These are phyloP conservation scores for Bolborhynchus lineola DNA, from an alignment of 2,113 vertebrate genomes.

Conservation along the genomic window DNA sequence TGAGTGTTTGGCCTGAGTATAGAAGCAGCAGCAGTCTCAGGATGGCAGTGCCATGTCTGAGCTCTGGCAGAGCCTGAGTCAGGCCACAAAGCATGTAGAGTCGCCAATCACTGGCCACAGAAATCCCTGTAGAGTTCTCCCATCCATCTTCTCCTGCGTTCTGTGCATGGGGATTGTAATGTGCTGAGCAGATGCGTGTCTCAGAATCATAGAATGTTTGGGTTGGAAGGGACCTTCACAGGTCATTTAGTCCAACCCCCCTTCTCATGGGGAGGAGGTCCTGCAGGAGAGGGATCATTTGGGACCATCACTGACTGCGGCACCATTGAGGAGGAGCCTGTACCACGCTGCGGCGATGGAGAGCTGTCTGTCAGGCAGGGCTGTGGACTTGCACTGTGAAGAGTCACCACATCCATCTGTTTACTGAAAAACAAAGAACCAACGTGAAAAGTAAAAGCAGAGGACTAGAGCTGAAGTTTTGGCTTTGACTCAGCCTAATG, in stretches of 20 bases:
- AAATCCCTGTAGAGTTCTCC: not conserved
- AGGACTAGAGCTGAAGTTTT: not conserved
- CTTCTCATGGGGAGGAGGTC: not conserved
- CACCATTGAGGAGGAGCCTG: not conserved
- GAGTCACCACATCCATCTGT: not conserved
- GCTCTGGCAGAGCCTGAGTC: not conserved
- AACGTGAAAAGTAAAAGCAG: not conserved
- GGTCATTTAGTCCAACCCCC: not conserved
- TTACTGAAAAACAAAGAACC: not conserved
- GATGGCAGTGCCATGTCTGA: rapidly evolving
- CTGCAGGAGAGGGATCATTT: not conserved
- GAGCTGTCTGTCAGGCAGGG: not conserved
- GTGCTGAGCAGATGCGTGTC: rapidly evolving
- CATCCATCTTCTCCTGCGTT: not conserved
- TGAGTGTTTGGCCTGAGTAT: not conserved
- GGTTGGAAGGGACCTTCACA: not conserved
- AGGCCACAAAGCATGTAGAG: not conserved
- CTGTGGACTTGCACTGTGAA: not conserved
- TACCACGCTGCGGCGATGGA: rapidly evolving
- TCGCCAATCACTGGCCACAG: rapidly evolving
- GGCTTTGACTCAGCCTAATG: constrained; percentile 6
- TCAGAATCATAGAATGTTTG: not conserved
- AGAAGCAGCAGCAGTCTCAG: not conserved
- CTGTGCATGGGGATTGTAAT: rapidly evolving
- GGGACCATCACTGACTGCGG: rapidly evolving